These are phyloP conservation scores for Trigoniulus corallinus DNA, from an alignment of 1,140 invertebrate genomes.

Conservation along the genomic window DNA sequence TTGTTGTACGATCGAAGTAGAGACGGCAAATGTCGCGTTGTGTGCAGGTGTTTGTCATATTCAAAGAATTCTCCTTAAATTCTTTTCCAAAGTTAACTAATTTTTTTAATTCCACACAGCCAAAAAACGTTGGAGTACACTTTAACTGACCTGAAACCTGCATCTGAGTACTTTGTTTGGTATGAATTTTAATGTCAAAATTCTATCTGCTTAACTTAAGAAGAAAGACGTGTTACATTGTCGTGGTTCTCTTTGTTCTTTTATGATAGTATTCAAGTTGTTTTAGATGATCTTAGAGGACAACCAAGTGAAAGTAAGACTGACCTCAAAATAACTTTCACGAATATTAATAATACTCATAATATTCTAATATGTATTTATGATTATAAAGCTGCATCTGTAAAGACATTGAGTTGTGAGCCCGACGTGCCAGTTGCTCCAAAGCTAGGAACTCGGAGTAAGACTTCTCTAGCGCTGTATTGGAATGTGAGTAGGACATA, in stretches of 20 bases:
- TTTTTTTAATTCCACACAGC: conserved; percentile 12
- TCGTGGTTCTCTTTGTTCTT: too few relatives aligned
- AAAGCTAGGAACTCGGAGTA: conserved; percentile 26
- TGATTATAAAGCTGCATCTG: conserved; percentile 17
- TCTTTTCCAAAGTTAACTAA: conserved; percentile 1
- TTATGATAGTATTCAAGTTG: conserved; percentile 10
- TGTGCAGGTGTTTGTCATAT: conserved; percentile 34
- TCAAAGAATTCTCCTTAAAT: conserved; percentile 1
- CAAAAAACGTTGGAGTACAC: conserved; percentile 28
- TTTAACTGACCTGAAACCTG: conserved; percentile 58
- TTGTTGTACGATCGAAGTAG: conserved; percentile 56
- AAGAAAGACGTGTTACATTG: too few relatives aligned
- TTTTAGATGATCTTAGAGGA: conserved; percentile 27
- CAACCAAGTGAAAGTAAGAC: conserved; percentile 23
- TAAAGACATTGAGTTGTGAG: conserved; percentile 27
- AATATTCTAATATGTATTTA: conserved; percentile 18
- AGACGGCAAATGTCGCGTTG: conserved; percentile 56
- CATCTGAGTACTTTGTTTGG: conserved; percentile 60
- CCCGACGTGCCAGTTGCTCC: conserved; percentile 29
- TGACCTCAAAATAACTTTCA: too few relatives aligned
- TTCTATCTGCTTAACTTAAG: too few relatives aligned
- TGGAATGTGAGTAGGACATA: conserved; percentile 26
- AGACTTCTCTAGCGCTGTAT: conserved; percentile 26
- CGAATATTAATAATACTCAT: background rate
- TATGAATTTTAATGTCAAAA: conserved; percentile 13